Conservation (phyloP, 2,888 invertebrate genomes). For the Julus scanicus region DNA sequence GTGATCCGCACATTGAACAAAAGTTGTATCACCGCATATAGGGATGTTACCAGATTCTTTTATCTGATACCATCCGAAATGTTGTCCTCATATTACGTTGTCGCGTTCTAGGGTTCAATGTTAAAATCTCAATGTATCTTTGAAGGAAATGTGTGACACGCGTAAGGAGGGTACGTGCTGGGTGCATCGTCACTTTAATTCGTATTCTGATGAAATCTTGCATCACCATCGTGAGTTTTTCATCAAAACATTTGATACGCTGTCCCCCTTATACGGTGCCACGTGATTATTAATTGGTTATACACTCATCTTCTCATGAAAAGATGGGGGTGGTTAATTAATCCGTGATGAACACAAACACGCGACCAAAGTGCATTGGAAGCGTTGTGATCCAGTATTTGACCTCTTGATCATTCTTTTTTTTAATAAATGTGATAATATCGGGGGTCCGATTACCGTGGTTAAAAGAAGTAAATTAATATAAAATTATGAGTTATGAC, state of each 20-base stretch:
- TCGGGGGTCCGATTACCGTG: no score
- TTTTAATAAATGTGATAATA: background rate
- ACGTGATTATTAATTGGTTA: conserved; percentile 5
- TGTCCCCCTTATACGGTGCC: background rate
- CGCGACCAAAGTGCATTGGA: background rate
- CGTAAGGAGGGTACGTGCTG: background rate
- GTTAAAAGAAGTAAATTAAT: background rate
- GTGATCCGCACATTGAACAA: no score
- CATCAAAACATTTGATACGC: background rate
- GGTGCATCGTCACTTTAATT: background rate
- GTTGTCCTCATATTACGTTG: no score
- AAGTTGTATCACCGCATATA: no score
- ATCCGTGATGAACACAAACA: background rate
- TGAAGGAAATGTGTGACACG: background rate
- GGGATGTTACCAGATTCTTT: no score
- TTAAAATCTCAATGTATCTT: no score
- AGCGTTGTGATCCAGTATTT: background rate
- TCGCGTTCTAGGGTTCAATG: no score
- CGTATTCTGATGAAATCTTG: background rate
- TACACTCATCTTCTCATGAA: background rate
- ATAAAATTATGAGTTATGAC: background rate
- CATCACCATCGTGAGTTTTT: background rate
- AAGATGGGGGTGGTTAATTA: background rate
- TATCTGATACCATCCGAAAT: no score
- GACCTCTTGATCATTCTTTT: background rate